phyloP scores from a whole-genome alignment of 1,140 invertebrate species.

The Drosophila persimilis region DNA sequence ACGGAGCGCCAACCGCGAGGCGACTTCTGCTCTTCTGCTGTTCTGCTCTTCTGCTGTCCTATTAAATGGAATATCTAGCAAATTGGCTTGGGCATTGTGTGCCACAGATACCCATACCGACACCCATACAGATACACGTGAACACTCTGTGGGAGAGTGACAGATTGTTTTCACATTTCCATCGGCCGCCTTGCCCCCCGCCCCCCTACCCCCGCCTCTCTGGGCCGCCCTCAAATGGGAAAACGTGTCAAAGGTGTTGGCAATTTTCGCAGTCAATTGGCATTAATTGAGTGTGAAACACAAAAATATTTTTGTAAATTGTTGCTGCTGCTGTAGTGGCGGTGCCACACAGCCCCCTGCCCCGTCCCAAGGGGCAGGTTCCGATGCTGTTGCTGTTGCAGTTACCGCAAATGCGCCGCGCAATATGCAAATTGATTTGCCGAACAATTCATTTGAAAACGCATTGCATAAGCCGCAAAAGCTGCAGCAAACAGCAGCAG shows the following conservation, averaged over 20 bases:
- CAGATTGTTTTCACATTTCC: slow-evolving; percentile 23
- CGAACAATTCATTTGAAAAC: slow-evolving; percentile 77
- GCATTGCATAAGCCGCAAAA: slow-evolving; percentile 71
- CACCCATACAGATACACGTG: not conserved
- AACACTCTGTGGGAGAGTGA: not conserved
- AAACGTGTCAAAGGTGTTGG: slow-evolving; percentile 80
- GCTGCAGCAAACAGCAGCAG: slow-evolving; percentile 41
- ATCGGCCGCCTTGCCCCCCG: not conserved
- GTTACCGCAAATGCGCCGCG: slow-evolving; percentile 68
- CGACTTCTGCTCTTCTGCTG: not conserved
- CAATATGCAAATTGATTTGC: slow-evolving; percentile 80
- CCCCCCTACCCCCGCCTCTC: not conserved
- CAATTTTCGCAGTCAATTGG: slow-evolving; percentile 80
- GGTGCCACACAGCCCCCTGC: too few species aligned
- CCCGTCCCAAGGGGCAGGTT: too few species aligned
- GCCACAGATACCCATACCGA: not conserved
- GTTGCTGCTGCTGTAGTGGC: slow-evolving; percentile 27
- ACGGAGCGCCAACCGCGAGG: slow-evolving; percentile 16
- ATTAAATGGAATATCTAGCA: not conserved
- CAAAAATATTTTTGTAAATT: slow-evolving; percentile 79
- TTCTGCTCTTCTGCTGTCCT: slow-evolving; percentile 10
- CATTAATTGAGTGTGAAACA: slow-evolving; percentile 80
- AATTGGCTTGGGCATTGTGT: slow-evolving; percentile 20
- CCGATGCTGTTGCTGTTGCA: not conserved
- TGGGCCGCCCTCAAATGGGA: slow-evolving; percentile 4